Base-by-base conservation (phyloP, 2,888 invertebrate genomes). In the Ligdia adustata region DNA sequence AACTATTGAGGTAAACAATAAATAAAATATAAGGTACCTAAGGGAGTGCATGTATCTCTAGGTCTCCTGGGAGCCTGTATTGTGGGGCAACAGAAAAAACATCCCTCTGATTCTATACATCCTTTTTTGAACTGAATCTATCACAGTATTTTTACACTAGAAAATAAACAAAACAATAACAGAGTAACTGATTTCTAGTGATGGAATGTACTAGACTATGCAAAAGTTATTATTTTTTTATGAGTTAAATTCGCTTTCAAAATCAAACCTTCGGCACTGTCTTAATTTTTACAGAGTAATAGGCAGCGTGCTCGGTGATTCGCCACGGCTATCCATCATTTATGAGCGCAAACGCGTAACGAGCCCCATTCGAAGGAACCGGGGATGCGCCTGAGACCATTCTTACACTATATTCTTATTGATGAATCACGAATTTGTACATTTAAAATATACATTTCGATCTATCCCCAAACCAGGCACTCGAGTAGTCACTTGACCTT, bases 301-400 rank as follows among this genome's bases (percentile, higher is more conserved):
- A 52, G 45, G 54, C 62, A 58, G 66, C 76, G 75, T 79, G 78
- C 65, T 66, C 59, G 61, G 60, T 65, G 76, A 84, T 85, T 82
- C 70, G 79, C 75, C 69, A 82, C 76, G 86, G 84, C 76, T 69
- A 87, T 89, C 89, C 82, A 90, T 89, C 88, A 89, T 81, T 76
- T 76, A 74, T 67, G 69, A 72, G 69, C 75, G 74, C 76, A 62
- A 71, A 72, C 79, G 80, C 82, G 88, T 89, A 89, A 89, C 88
- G 86, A 89, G 83, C 74, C 82, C 78, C 82, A 85, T 88, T 81
- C 79, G 76, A 72, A 54, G 57, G 66, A 72, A 60, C 62, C 50
- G 64, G 71, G 69, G 71, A 75, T 76, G 72, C 75, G 75, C 70
- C 61, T 57, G 75, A 74, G 77, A 78, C 69, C 69, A 71, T 76